A percentile compares a stretch with the other conserved stretches of the same genome.
These are phyloP conservation scores for Trinorchestia longiramus DNA, from an alignment of 1,140 invertebrate species.

Conservation along the genomic window DNA sequence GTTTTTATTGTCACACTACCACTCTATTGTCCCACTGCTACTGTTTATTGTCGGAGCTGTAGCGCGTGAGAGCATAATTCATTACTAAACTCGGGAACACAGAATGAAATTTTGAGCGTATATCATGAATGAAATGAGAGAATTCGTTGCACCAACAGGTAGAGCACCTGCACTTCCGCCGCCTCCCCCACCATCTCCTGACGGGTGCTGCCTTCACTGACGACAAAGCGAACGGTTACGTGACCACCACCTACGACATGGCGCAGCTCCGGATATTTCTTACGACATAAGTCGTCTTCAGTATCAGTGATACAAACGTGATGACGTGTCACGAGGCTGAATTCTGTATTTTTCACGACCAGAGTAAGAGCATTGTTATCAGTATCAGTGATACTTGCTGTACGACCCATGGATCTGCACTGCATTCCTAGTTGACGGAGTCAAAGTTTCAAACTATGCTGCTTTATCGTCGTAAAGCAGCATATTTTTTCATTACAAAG, in stretches of 20 bases:
- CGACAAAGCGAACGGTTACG: neutral
- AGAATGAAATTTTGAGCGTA: neutral
- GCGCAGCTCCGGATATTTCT: neutral
- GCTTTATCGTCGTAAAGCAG: too few relatives aligned
- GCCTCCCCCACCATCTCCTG: neutral
- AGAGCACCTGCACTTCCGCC: neutral
- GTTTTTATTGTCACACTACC: too few relatives aligned
- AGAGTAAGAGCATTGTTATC: too few relatives aligned
- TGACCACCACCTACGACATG: conserved; percentile 8
- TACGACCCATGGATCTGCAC: too few relatives aligned
- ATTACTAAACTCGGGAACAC: neutral
- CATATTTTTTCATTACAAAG: too few relatives aligned
- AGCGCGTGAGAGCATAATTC: neutral
- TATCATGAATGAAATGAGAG: neutral
- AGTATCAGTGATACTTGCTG: too few relatives aligned
- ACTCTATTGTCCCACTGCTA: neutral
- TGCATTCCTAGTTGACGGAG: too few relatives aligned
- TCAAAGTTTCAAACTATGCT: too few relatives aligned
- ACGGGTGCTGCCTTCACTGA: conserved; percentile 5
- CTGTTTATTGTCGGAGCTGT: neutral
- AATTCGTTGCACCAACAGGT: neutral
- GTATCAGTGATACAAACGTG: too few relatives aligned
- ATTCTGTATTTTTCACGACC: too few relatives aligned
- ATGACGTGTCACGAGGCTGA: too few relatives aligned
- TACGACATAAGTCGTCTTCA: neutral